A percentile compares a stretch with the other conserved stretches of the same genome.
Conservation (phyloP, 1,140 invertebrate genomes). For the Drosophila sproati region DNA sequence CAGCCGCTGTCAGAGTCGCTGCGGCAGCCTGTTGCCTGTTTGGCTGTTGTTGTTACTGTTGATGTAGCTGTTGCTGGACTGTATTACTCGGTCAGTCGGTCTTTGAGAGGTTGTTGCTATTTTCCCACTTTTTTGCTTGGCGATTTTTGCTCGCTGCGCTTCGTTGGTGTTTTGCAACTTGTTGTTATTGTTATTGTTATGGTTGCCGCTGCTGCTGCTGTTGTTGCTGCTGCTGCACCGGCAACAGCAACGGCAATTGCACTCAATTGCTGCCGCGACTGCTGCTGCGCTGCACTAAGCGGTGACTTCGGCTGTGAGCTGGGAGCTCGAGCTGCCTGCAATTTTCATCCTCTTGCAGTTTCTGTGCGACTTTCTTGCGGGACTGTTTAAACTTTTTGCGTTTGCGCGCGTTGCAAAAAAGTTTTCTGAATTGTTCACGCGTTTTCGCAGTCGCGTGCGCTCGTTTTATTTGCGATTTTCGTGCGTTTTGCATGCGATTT, state of each 20-base stretch:
- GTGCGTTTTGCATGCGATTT: conserved; percentile 73
- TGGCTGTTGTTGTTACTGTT: conserved; percentile 34
- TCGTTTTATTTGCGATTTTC: conserved; percentile 52
- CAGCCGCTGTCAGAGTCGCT: conserved; percentile 8
- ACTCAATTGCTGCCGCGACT: conserved; percentile 55
- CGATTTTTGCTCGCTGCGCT: conserved; percentile 55
- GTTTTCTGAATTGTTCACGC: conserved; percentile 42
- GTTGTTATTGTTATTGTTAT: conserved; percentile 52
- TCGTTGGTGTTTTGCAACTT: conserved; percentile 66
- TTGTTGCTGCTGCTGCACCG: conserved; percentile 28
- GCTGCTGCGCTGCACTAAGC: conserved; percentile 38
- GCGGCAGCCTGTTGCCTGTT: conserved; percentile 31
- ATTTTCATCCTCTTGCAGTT: conserved; percentile 84
- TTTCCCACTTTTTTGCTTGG: conserved; percentile 63
- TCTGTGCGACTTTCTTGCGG: conserved; percentile 84
- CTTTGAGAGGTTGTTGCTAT: conserved; percentile 84
- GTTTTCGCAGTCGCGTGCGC: conserved; percentile 70
- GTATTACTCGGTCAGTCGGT: conserved; percentile 85
- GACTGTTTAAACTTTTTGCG: conserved; percentile 82
- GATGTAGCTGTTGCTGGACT: conserved; percentile 72
- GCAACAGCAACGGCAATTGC: conserved; percentile 70
- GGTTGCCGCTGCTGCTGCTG: conserved; percentile 47
- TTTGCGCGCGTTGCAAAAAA: conserved; percentile 67
- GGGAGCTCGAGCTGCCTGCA: conserved; percentile 68
- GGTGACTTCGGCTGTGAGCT: conserved; percentile 40